These are phyloP conservation scores for Phorcus lineatus DNA, from an alignment of 2,888 invertebrate species.

Conservation along the genomic window DNA sequence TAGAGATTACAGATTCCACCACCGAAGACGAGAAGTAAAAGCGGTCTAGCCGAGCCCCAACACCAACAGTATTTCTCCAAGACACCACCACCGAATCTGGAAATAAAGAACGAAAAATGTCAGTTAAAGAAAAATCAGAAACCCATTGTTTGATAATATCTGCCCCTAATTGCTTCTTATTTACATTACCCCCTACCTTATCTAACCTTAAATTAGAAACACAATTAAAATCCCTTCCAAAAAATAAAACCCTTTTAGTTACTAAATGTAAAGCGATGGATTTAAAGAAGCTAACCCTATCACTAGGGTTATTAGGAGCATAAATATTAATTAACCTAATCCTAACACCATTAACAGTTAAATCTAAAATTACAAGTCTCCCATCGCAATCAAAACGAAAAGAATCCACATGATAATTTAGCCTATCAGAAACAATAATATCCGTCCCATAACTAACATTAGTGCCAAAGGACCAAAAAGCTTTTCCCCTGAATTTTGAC, in stretches of 20 bases:
- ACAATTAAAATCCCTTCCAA: slow-evolving; percentile 9
- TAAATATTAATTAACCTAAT: slow-evolving; percentile 12
- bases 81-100: not conserved
- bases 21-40: not conserved
- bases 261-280: not conserved
- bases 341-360: not conserved
- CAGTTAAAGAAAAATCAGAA: not conserved
- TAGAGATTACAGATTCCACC: not conserved
- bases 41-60: not conserved
- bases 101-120: not conserved
- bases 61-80: not conserved
- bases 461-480: slow-evolving; percentile 14
- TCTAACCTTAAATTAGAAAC: slow-evolving; percentile 4
- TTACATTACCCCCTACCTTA: not conserved
- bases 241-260: not conserved
- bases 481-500: not conserved
- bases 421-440: not conserved
- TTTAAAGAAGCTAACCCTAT: not conserved
- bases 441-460: not conserved
- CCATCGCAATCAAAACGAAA: slow-evolving; percentile 17
- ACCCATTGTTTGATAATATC: not conserved
- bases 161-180: not conserved
- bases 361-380: not conserved
- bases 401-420: not conserved
- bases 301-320: not conserved